Evolutionary conservation across 1,140 invertebrate species (phyloP), one percentile per base, ranked within the genome.

Genomic region (Archivesica marissinica): DNA sequence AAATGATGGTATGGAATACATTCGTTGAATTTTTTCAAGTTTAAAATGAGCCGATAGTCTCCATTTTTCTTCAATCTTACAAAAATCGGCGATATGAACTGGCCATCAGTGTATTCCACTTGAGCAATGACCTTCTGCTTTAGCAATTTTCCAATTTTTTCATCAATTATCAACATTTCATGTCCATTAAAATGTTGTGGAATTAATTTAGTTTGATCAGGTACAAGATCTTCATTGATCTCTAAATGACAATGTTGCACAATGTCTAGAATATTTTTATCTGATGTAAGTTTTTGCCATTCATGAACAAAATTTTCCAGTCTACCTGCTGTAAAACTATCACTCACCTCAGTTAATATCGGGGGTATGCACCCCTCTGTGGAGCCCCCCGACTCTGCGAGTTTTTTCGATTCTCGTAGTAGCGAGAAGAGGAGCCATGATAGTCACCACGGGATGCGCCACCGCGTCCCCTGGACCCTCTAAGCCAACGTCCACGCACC

Each of bases 231-330:
- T n/a, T 59, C n/a, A 17, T 59, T 77, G 33, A 77, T 59, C 61
- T 77, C 75, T n/a, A 77, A 25, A 77, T 77, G 75, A 38, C 75
- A 77, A 61, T 77, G 50, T 39, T 77, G 47, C 38, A 77, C 54
- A 39, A 77, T 77, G 23, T 77, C 75, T 47, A 77, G 39, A 23
- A 77, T 50, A 38, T 59, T n/a, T n/a, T 61, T 59, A 47, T 80
- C 77, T 47, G 33, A 64, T 41, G 77, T 80, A 33, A 77, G 66
- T 35, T 80, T 80, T 80, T 44, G 66, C 77, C 77, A 80, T 66
- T 80, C 68, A 47, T 80, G 25, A 13, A 80, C 39, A 50, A 66
- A 66, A 33, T 80, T 20, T 47, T 80, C 44, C 52, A 80, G 30
- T 64, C 61, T 80, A 64, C 77, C 61, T 23, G 77, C 77, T 17